These are phyloP conservation scores for Natrix natrix DNA, from an alignment of 2,797 vertebrate genomes.

Conservation along the genomic window DNA sequence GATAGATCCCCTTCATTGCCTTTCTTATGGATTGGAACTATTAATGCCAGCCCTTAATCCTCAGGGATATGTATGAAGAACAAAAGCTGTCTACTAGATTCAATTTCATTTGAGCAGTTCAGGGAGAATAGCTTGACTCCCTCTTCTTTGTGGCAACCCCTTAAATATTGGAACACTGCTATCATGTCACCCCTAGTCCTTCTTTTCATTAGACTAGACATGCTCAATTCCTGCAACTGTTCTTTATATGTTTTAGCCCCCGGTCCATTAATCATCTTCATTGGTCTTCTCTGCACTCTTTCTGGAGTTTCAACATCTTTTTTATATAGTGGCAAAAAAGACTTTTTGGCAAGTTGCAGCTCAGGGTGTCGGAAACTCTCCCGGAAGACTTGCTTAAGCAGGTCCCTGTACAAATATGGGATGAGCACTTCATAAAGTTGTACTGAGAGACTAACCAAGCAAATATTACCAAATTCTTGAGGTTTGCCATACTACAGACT, in stretches of 20 bases:
- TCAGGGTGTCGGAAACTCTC: not conserved
- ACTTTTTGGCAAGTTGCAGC: not conserved
- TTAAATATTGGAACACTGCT: not conserved
- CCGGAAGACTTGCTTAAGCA: not conserved
- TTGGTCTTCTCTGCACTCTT: not conserved
- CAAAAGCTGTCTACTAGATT: not conserved
- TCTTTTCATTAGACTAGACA: not conserved
- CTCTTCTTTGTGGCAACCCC: not conserved
- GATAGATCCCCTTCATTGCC: not conserved
- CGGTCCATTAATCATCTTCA: not conserved
- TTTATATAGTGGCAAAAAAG: not conserved
- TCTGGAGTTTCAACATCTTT: not conserved
- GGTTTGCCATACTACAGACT: not conserved
- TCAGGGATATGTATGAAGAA: not conserved
- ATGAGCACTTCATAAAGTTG: not conserved
- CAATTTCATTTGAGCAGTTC: not conserved
- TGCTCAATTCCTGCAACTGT: not conserved
- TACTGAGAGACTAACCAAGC: not conserved
- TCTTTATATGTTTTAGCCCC: not conserved
- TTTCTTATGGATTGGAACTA: not conserved
- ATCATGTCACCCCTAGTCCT: not conserved
- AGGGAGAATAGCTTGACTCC: not conserved
- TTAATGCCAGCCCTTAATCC: not conserved
- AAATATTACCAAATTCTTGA: not conserved
- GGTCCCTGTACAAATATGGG: not conserved